Conservation (phyloP, 2,888 invertebrate species). For the Drosophila algonquin region DNA sequence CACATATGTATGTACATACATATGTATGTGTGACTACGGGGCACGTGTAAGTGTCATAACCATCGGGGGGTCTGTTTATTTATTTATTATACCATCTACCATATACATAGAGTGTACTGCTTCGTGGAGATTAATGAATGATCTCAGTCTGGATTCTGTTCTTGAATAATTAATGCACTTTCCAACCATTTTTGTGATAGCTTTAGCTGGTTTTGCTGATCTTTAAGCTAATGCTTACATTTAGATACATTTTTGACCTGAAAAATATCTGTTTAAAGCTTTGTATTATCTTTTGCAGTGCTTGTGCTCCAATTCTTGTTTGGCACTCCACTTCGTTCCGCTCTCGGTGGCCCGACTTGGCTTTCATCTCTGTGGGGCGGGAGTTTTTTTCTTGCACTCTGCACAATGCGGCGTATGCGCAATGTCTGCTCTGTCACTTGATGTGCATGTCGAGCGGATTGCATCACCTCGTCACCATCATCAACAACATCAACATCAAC, state of each 20-base stretch:
- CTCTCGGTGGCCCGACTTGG: conserved; percentile 12
- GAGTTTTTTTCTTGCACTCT: conserved; percentile 43
- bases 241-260: too few relatives aligned
- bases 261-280: background rate
- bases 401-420: conserved; percentile 76
- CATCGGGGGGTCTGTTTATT: conserved; percentile 12
- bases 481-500: conserved; percentile 10
- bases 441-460: conserved; percentile 77
- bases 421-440: conserved; percentile 76
- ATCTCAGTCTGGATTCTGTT: too few relatives aligned
- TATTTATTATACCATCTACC: background rate
- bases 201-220: too few relatives aligned
- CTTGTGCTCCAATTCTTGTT: conserved; percentile 43
- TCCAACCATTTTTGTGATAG: too few relatives aligned
- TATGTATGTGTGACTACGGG: conserved; percentile 18
- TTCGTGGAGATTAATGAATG: background rate
- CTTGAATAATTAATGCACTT: too few relatives aligned
- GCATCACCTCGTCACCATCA: conserved; percentile 56
- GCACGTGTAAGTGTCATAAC: conserved; percentile 68
- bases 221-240: background rate
- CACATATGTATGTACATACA: too few relatives aligned
- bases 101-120: background rate
- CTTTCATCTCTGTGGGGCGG: conserved; percentile 40
- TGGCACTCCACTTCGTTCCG: conserved; percentile 3
- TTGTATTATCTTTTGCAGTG: background rate